These are phyloP conservation scores for Fulmarus glacialis DNA, from an alignment of 2,113 vertebrate species.

Conservation along the genomic window DNA sequence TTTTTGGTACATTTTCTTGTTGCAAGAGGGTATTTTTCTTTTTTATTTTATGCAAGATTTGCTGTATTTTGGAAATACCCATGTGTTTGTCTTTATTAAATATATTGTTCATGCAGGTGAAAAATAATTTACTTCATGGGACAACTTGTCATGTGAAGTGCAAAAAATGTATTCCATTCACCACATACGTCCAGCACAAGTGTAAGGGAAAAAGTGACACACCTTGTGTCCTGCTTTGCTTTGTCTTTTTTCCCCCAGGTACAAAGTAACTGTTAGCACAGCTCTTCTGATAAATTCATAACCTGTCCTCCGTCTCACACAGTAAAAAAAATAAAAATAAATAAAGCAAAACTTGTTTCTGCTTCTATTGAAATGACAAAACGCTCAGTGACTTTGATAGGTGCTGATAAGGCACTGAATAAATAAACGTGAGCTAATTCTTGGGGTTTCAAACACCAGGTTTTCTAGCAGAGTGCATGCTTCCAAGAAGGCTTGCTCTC, in stretches of 20 bases:
- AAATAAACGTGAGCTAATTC: neutral
- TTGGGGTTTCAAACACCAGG: neutral
- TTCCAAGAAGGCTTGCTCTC: neutral
- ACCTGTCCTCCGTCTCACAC: neutral
- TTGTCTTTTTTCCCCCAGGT: neutral
- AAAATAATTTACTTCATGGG: neutral
- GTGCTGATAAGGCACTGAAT: neutral
- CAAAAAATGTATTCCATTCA: neutral
- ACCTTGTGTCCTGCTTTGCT: neutral
- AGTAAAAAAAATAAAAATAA: neutral
- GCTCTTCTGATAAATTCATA: neutral
- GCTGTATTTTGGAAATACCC: neutral
- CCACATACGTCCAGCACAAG: neutral
- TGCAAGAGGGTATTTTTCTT: neutral
- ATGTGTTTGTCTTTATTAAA: neutral
- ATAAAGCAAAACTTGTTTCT: neutral
- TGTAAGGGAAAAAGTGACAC: neutral
- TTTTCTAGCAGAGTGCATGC: neutral
- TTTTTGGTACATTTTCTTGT: neutral
- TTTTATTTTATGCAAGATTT: neutral
- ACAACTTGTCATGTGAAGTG: neutral
- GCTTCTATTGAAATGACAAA: neutral
- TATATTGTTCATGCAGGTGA: neutral
- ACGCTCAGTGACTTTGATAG: neutral
- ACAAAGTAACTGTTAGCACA: neutral